Evolutionary conservation across 2,113 vertebrate genomes (phyloP).

Genomic region (Chauna torquata): DNA sequence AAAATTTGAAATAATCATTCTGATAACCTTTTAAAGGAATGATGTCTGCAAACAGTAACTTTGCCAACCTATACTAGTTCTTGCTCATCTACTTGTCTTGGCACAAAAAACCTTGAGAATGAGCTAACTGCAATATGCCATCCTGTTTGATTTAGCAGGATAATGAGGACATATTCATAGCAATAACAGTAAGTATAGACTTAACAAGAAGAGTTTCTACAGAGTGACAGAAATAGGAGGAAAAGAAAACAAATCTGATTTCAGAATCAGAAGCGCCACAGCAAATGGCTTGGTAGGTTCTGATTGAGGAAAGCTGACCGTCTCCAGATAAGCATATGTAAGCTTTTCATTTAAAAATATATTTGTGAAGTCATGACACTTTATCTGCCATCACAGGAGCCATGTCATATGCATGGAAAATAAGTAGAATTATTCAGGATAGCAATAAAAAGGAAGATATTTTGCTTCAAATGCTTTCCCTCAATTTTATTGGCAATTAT

Average conservation of each 20-base stretch:
- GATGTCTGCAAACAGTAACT: neutral
- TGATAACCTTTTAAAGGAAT: neutral
- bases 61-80: neutral
- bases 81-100: neutral
- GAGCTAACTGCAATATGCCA: neutral
- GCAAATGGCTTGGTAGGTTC: neutral
- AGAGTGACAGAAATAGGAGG: neutral
- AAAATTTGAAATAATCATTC: neutral
- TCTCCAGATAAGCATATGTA: neutral
- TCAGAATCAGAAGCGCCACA: neutral
- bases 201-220: neutral
- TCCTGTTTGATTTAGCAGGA: neutral
- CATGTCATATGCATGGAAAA: neutral
- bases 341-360: neutral
- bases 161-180: neutral
- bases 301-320: neutral
- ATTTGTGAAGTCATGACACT: neutral
- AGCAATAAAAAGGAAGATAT: neutral
- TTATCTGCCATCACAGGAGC: neutral
- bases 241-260: neutral
- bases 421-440: neutral
- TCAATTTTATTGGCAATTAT: neutral
- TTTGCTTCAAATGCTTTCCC: neutral
- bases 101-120: neutral
- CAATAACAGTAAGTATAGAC: neutral